Evolutionary conservation across 2,888 invertebrate genomes (phyloP).

Genomic region (Idaea aversata): DNA sequence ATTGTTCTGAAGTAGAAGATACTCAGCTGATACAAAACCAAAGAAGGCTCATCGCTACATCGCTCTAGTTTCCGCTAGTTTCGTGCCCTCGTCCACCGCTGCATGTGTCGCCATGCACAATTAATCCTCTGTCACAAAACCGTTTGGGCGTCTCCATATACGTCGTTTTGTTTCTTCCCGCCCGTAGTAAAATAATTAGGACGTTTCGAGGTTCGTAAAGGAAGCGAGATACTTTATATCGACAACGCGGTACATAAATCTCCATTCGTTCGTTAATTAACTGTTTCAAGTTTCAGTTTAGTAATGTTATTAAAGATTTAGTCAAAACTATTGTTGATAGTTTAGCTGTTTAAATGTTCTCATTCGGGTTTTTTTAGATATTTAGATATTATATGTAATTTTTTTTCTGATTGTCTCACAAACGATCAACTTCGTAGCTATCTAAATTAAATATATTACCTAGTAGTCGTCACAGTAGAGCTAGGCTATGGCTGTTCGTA

Average conservation of each 20-base stretch:
- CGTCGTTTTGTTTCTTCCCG: constrained; percentile 70
- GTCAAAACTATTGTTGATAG: constrained; percentile 6
- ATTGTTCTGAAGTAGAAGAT: constrained; percentile 17
- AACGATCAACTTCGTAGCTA: not conserved
- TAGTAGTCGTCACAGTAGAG: constrained; percentile 5
- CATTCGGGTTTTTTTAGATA: not conserved
- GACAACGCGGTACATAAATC: constrained; percentile 79
- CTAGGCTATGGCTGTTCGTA: constrained; percentile 30
- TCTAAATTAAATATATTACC: not conserved
- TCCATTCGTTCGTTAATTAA: constrained; percentile 75
- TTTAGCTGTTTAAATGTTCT: not conserved
- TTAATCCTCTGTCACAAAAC: constrained; percentile 80
- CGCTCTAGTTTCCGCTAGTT: constrained; percentile 25
- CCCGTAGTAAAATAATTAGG: constrained; percentile 77
- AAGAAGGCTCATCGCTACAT: constrained; percentile 6
- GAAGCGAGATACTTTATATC: constrained; percentile 77
- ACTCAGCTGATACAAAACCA: too few relatives aligned
- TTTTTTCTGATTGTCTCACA: not conserved
- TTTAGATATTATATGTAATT: not conserved
- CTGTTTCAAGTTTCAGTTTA: constrained; percentile 49
- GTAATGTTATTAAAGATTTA: constrained; percentile 39
- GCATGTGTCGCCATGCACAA: constrained; percentile 77
- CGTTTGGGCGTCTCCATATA: constrained; percentile 76
- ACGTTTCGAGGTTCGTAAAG: constrained; percentile 80
- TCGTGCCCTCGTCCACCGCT: constrained; percentile 35